These are phyloP conservation scores for Aphelinus atriplicis DNA, from an alignment of 1,140 invertebrate genomes.

Conservation along the genomic window DNA sequence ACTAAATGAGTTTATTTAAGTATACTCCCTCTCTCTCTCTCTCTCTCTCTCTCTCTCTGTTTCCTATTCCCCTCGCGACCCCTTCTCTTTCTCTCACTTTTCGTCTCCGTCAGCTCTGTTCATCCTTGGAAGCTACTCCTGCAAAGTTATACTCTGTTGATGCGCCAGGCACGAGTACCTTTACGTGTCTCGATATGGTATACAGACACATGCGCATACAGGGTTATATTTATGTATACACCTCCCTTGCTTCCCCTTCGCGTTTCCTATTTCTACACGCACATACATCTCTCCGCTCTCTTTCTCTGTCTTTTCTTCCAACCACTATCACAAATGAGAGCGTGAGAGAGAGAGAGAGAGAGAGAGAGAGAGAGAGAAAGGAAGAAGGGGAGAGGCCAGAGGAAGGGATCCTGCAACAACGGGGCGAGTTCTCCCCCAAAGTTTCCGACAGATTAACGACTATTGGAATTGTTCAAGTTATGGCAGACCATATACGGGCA, in stretches of 20 bases:
- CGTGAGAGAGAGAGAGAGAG: not conserved
- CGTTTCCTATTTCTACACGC: too few relatives aligned
- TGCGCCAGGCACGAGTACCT: not conserved
- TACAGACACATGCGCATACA: not conserved
- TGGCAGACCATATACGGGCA: slow-evolving; percentile 38
- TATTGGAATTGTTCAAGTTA: slow-evolving; percentile 61
- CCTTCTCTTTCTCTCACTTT: slow-evolving; percentile 7
- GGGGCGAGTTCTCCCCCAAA: slow-evolving; percentile 54
- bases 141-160: slow-evolving; percentile 4
- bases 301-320: too few relatives aligned
- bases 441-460: slow-evolving; percentile 61
- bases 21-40: slow-evolving; percentile 34
- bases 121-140: not conserved
- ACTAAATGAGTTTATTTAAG: slow-evolving; percentile 64
- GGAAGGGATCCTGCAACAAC: too few relatives aligned
- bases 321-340: too few relatives aligned
- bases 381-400: not conserved
- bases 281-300: too few relatives aligned
- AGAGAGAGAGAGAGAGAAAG: not conserved
- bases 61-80: slow-evolving; percentile 21
- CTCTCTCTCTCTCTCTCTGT: slow-evolving; percentile 23
- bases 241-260: not conserved
- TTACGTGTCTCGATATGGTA: too few relatives aligned
- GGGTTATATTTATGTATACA: not conserved
- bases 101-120: too few relatives aligned